These are phyloP conservation scores for Regulus satrapa DNA, from an alignment of 2,113 vertebrate species.

Conservation along the genomic window DNA sequence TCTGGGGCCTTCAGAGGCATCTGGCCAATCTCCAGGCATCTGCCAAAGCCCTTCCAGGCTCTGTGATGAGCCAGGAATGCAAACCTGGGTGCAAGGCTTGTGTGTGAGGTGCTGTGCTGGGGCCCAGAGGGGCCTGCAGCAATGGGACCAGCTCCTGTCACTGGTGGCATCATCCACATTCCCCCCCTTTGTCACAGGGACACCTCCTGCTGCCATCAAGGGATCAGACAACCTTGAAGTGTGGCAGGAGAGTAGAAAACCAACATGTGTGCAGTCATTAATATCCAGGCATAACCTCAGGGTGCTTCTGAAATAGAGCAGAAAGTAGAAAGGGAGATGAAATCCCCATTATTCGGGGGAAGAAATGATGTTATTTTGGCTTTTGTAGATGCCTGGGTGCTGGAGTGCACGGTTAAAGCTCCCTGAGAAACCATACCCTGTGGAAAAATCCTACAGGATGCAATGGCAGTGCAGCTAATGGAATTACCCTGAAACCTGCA, in stretches of 20 bases:
- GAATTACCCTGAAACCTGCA: not conserved
- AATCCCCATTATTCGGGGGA: not conserved
- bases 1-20: not conserved
- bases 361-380: not conserved
- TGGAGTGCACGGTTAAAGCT: accelerated
- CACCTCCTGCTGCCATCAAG: not conserved
- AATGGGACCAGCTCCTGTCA: not conserved
- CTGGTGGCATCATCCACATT: not conserved
- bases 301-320: not conserved
- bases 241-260: not conserved
- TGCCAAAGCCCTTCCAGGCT: not conserved
- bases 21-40: not conserved
- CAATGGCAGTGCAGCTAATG: not conserved
- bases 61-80: not conserved
- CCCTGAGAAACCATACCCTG: not conserved
- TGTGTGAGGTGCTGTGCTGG: not conserved
- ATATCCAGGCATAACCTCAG: not conserved
- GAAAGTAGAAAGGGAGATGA: not conserved
- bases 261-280: not conserved
- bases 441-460: not conserved
- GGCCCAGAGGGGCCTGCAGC: not conserved
- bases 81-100: not conserved
- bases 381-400: not conserved
- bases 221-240: not conserved
- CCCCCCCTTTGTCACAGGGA: not conserved